Evolutionary conservation across 2,888 invertebrate species (phyloP), one percentile per base, ranked within the genome.

Genomic region (Epinotia brunnichana): DNA sequence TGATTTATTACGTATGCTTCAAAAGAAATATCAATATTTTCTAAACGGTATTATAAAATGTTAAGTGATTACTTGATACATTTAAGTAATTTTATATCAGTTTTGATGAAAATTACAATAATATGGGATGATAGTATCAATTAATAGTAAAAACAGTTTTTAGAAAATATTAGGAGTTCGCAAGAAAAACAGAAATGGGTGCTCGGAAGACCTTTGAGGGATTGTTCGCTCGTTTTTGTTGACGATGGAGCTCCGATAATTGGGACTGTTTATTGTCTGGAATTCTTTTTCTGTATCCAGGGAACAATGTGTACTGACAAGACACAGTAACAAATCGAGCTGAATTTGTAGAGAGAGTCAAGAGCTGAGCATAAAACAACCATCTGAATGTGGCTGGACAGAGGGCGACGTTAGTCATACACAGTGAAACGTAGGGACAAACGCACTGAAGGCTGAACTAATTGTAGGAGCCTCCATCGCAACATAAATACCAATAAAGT

Each of bases 1-100:
- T 60, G 54, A 67, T 61, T 62, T 56, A 60, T 54, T 57, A 57
- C 56, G 11, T 59, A 48, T 24, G 62, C 51, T 73, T 69, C 35
- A 63, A 69, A 73, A 72, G 56, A 62, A 57, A 73, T 62, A 73
- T 69, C 57, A 69, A 73, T 69, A 73, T 69, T 69, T 69, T 69
- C 59, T 73, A 59, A 63, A 63, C 51, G 68, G 13, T 57, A 68
- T 63, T 63, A 41, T 41, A 57, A 73, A 63, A 39, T 63, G 39
- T 72, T 68, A 62, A 68, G 51, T 15, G 51, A 62, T 73, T 57
- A 68, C 57, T 73, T 69, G 24, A 59, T 44, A 71, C 21, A 13
- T 24, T 61, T 61, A 67, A 56, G 67, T 68, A 63, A 73, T 57
- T 73, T 63, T 73, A 51, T 59, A 73, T 69, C 68, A 69, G 69